Evolutionary conservation across 1,140 invertebrate genomes (phyloP).

Genomic region (Aphaenogaster floridana): DNA sequence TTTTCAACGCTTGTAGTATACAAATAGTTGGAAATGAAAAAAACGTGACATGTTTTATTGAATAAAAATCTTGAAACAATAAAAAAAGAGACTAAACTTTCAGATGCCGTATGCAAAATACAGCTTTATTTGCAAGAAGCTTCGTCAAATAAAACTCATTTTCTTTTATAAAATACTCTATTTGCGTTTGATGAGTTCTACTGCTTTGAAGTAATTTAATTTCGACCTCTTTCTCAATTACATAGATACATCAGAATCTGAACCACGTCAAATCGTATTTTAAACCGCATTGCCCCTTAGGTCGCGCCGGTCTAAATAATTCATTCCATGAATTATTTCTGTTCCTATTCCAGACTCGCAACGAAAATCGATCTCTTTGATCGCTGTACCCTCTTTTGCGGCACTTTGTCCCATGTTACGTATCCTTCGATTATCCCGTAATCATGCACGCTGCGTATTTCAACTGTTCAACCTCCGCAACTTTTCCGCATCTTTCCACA

Average conservation of each 20-base stretch:
- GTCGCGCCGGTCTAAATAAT: conserved; percentile 76
- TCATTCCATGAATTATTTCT: conserved; percentile 81
- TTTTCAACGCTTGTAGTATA: background rate
- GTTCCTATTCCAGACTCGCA: conserved; percentile 56
- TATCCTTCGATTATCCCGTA: conserved; percentile 30
- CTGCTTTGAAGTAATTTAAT: background rate
- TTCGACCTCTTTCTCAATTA: conserved; percentile 7
- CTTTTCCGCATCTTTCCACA: background rate
- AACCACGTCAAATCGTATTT: conserved; percentile 76
- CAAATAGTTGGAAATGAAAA: background rate
- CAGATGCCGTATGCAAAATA: background rate
- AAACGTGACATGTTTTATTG: background rate
- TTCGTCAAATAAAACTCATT: background rate
- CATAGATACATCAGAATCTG: conserved; percentile 24
- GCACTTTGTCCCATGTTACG: conserved; percentile 9
- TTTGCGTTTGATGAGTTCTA: background rate
- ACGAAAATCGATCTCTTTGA: conserved; percentile 74
- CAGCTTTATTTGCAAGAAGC: background rate
- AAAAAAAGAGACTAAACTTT: background rate
- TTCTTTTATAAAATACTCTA: background rate
- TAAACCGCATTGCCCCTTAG: conserved; percentile 67
- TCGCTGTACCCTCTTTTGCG: conserved; percentile 26
- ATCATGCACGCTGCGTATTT: conserved; percentile 29
- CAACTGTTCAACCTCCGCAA: background rate
- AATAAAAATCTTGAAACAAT: background rate